Evolutionary conservation across 1,140 invertebrate species (phyloP).

Genomic region (Bombus haemorrhoidalis): DNA sequence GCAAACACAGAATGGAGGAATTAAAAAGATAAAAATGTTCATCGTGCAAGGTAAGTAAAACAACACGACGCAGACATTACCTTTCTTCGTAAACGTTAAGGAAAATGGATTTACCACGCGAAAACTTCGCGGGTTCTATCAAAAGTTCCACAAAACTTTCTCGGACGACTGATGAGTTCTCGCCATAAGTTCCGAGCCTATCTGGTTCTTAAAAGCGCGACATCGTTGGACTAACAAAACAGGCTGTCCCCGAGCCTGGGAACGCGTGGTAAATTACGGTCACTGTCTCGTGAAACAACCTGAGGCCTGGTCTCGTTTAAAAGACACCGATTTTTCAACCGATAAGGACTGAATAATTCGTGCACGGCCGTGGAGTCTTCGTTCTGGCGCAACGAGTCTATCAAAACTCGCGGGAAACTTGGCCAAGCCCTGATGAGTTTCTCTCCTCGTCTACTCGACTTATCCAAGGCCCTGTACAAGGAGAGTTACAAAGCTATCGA

Average conservation of each 20-base stretch:
- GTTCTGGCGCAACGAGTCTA: not conserved
- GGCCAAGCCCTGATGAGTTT: conserved; percentile 18
- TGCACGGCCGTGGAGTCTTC: too few species aligned
- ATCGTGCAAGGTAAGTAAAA: not conserved
- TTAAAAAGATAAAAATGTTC: too few species aligned
- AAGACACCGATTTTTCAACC: not conserved
- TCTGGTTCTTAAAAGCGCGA: conserved; percentile 24
- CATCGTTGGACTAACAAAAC: conserved; percentile 49
- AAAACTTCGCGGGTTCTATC: conserved; percentile 50
- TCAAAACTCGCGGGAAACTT: conserved; percentile 12
- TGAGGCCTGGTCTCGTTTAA: not conserved
- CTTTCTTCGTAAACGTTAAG: not conserved
- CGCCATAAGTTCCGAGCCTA: conserved; percentile 27
- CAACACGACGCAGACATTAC: not conserved
- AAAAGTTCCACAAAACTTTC: conserved; percentile 59
- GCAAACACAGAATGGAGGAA: not conserved
- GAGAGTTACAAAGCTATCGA: conserved; percentile 18
- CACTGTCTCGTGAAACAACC: not conserved
- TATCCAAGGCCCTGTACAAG: not conserved
- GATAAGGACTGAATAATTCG: not conserved
- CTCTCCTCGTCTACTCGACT: not conserved
- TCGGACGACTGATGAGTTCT: conserved; percentile 50
- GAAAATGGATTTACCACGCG: conserved; percentile 48
- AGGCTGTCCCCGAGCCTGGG: conserved; percentile 18
- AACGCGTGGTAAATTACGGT: not conserved